Percentiles rank a stretch among this genome's conserved stretches.
Conservation (phyloP, 2,113 vertebrate genomes). For the Tichodroma muraria region DNA sequence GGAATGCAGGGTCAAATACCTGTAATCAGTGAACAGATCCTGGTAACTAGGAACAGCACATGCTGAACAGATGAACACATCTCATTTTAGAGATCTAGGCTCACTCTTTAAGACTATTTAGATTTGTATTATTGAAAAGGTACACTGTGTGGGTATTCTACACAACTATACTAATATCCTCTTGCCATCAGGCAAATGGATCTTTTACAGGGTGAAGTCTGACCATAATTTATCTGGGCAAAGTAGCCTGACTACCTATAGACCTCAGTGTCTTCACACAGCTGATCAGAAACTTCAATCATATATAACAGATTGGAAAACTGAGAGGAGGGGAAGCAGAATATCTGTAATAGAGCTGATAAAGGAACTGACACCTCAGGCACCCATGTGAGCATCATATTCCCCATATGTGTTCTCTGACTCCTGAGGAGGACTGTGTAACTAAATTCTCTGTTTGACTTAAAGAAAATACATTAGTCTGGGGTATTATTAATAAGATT, state of each 20-base stretch:
- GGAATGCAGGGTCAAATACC: background rate
- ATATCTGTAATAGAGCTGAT: background rate
- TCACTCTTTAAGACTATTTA: background rate
- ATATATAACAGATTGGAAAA: background rate
- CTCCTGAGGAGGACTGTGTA: background rate
- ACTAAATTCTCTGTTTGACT: background rate
- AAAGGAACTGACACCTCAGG: background rate
- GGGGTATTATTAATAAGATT: background rate
- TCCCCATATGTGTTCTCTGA: background rate
- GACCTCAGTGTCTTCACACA: background rate
- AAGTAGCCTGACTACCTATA: background rate
- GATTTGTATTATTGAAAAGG: background rate
- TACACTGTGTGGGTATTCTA: background rate
- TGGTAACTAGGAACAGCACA: background rate
- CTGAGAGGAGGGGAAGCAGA: background rate
- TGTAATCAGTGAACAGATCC: background rate
- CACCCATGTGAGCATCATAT: fast-evolving
- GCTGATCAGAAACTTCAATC: background rate
- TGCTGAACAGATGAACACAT: background rate
- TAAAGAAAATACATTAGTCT: background rate
- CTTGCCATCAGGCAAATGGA: background rate
- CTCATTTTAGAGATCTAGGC: background rate
- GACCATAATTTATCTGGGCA: background rate
- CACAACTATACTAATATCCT: background rate
- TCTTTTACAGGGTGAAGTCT: background rate